Conservation (phyloP, 53 echinoderm and acorn worm genomes). For the Zoroaster sp. region DNA sequence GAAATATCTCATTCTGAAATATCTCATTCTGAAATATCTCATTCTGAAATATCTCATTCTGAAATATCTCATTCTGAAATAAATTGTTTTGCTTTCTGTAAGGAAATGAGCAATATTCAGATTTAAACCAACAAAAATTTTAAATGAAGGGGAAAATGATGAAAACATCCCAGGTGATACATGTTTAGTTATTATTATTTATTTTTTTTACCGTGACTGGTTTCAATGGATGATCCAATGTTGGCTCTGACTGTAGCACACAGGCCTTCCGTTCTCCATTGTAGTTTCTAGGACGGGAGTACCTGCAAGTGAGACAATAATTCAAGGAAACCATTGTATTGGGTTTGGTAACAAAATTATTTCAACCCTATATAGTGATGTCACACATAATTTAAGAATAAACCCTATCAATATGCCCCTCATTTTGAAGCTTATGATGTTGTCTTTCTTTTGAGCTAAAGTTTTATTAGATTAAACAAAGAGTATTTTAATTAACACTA, state of each 20-base stretch:
- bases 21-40: no score
- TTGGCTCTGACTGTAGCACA: conserved; percentile 58
- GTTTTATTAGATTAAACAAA: background rate
- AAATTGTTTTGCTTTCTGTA: no score
- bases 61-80: no score
- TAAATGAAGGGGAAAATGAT: no score
- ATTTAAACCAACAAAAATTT: no score
- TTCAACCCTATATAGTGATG: no score
- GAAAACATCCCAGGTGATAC: background rate
- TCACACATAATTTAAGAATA: background rate
- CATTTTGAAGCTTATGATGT: background rate
- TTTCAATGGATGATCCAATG: conserved; percentile 87
- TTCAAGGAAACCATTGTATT: no score
- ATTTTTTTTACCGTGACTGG: conserved; percentile 75
- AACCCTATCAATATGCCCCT: background rate
- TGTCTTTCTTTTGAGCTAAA: background rate
- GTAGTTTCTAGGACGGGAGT: conserved; percentile 78
- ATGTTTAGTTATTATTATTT: background rate
- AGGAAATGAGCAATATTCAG: no score
- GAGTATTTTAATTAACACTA: no score
- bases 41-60: no score
- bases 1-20: no score
- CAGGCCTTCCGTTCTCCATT: conserved; percentile 65
- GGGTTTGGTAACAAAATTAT: background rate
- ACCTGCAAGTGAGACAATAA: conserved; percentile 28